A percentile compares a stretch with the other conserved stretches of the same genome.
Evolutionary conservation across 64 coral and sea anemone species (phyloP).

Genomic region (Pocillopora damicornis): DNA sequence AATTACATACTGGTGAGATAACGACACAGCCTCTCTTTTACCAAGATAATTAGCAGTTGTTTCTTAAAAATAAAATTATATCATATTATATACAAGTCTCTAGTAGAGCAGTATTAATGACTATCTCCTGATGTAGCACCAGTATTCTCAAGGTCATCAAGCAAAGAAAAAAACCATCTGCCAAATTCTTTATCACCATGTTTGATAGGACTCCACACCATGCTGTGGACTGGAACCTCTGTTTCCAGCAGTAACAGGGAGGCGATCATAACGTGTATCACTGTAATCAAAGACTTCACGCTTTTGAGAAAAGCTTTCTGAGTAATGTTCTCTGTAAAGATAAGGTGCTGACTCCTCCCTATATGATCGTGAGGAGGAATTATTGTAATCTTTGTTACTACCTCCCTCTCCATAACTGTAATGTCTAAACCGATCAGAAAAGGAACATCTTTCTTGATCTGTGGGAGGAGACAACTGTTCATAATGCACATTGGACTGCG

Average conservation of each 20-base stretch:
- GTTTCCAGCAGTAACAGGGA: constrained; percentile 26
- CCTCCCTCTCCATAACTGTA: constrained; percentile 48
- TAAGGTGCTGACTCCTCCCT: constrained; percentile 52
- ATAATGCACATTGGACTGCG: constrained; percentile 69
- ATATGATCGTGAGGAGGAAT: constrained; percentile 17
- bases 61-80: constrained; percentile 39
- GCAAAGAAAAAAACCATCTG: background rate
- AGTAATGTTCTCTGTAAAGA: constrained; percentile 52
- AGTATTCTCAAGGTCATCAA: background rate
- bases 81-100: constrained; percentile 15
- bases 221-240: constrained; percentile 37
- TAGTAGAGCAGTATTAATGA: background rate
- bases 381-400: constrained; percentile 33
- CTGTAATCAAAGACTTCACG: constrained; percentile 54
- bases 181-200: constrained; percentile 25
- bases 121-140: background rate
- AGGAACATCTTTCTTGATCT: constrained; percentile 42
- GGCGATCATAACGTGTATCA: constrained; percentile 33
- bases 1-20: constrained; percentile 4
- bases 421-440: constrained; percentile 47
- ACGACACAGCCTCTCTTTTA: background rate
- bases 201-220: constrained; percentile 21
- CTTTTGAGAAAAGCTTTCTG: constrained; percentile 21
- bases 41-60: background rate
- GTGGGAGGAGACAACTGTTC: constrained; percentile 84